Percentiles rank a stretch among this genome's conserved stretches.
These are phyloP conservation scores for Cosmia pyralina DNA, from an alignment of 2,888 invertebrate species.

Conservation along the genomic window DNA sequence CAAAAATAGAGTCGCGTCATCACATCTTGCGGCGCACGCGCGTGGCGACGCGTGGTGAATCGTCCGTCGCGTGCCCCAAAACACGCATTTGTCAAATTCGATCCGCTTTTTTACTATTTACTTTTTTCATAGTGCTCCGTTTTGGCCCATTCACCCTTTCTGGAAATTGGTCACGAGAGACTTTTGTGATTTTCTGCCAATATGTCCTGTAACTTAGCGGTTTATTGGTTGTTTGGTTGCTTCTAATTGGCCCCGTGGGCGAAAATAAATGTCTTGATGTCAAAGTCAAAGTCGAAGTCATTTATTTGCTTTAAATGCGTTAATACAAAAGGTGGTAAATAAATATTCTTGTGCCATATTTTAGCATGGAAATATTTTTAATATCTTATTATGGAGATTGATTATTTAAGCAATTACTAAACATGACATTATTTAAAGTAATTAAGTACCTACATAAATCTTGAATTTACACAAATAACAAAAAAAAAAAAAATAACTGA, in stretches of 20 bases:
- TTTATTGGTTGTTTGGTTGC: conserved; percentile 74
- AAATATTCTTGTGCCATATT: not conserved
- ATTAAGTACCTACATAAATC: not conserved
- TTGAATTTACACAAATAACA: not conserved
- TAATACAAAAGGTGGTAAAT: not conserved
- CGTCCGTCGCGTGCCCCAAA: conserved; percentile 86
- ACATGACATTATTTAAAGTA: not conserved
- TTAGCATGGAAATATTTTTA: not conserved
- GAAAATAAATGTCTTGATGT: conserved; percentile 43
- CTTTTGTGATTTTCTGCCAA: conserved; percentile 80
- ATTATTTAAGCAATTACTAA: not conserved
- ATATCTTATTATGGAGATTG: not conserved
- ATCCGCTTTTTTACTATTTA: conserved; percentile 86
- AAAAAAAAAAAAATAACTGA: not conserved
- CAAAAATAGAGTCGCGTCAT: conserved; percentile 70
- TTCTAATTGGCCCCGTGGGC: conserved; percentile 75
- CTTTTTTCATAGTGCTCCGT: conserved; percentile 78
- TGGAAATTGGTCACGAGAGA: conserved; percentile 86
- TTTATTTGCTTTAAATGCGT: not conserved
- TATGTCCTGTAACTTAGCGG: conserved; percentile 86
- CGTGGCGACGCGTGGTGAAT: conserved; percentile 75
- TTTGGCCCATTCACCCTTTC: conserved; percentile 80
- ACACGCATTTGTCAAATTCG: conserved; percentile 89
- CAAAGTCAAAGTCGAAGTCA: not conserved
- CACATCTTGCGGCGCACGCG: conserved; percentile 66